Conservation (phyloP, 1,140 invertebrate species). For the Habropoda laboriosa region DNA sequence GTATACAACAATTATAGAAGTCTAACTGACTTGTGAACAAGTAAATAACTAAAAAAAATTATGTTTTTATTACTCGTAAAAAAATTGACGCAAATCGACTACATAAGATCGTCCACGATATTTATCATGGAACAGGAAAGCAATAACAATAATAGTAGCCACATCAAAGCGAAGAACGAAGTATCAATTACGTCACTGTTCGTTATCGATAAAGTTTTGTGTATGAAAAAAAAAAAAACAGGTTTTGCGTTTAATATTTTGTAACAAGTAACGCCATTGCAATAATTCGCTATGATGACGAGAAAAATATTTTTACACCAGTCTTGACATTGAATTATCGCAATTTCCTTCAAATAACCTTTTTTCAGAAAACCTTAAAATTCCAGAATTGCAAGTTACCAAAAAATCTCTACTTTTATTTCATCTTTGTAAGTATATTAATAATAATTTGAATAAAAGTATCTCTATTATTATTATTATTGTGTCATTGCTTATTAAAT, state of each 20-base stretch:
- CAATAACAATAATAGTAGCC: neutral
- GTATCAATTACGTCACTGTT: neutral
- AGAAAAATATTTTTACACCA: neutral
- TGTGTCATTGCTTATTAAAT: too few species aligned
- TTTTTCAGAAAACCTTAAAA: too few species aligned
- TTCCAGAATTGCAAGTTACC: too few species aligned
- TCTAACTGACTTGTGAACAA: neutral
- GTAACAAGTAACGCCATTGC: neutral
- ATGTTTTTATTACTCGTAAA: neutral
- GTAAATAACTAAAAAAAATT: neutral
- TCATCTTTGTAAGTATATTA: too few species aligned
- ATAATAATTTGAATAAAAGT: too few species aligned
- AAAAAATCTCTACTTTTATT: too few species aligned
- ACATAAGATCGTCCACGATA: neutral
- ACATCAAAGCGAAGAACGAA: neutral
- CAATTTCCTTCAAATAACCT: too few species aligned
- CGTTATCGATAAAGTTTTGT: slow-evolving; percentile 4
- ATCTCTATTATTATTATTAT: too few species aligned
- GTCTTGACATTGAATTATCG: neutral
- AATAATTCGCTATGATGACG: too few species aligned
- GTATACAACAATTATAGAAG: too few species aligned
- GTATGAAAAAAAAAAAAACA: slow-evolving; percentile 5
- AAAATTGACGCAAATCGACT: neutral
- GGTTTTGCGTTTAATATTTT: neutral
- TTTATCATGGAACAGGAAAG: neutral